Percentiles rank a stretch among this genome's conserved stretches.
Conservation (phyloP, 2,113 vertebrate species). For the Triplophysa tibetana region DNA sequence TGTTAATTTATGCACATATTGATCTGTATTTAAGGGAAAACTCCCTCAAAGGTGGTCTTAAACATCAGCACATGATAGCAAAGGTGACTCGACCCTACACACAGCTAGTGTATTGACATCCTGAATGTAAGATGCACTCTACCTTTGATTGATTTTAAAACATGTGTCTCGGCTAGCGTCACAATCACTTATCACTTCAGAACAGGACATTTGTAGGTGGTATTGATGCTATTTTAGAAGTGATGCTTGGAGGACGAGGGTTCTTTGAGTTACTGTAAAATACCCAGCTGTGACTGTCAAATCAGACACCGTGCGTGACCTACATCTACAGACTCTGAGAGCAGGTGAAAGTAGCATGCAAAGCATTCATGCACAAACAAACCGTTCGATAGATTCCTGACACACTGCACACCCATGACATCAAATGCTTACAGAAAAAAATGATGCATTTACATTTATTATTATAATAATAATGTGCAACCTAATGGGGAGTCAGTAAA, state of each 20-base stretch:
- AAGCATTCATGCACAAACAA: too few species aligned
- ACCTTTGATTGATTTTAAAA: not conserved
- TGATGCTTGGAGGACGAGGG: not conserved
- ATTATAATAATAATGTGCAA: too few species aligned
- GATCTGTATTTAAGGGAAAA: constrained; percentile 36
- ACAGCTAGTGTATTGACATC: not conserved
- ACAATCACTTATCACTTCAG: not conserved
- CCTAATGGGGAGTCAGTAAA: too few species aligned
- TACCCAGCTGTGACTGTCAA: not conserved
- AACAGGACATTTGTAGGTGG: not conserved
- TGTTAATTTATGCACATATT: constrained; percentile 43
- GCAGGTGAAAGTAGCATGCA: too few species aligned
- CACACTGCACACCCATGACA: too few species aligned
- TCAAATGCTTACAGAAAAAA: too few species aligned
- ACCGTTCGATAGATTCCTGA: too few species aligned
- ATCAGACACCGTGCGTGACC: too few species aligned
- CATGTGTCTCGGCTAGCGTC: not conserved
- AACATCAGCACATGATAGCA: not conserved
- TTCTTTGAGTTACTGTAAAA: not conserved
- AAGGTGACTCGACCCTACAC: constrained; percentile 13
- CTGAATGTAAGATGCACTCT: not conserved
- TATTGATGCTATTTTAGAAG: not conserved
- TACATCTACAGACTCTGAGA: too few species aligned
- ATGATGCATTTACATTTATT: too few species aligned
- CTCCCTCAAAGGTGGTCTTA: constrained; percentile 39